Base-by-base conservation (phyloP, 2,888 invertebrate genomes). In the Furcula furcula region DNA sequence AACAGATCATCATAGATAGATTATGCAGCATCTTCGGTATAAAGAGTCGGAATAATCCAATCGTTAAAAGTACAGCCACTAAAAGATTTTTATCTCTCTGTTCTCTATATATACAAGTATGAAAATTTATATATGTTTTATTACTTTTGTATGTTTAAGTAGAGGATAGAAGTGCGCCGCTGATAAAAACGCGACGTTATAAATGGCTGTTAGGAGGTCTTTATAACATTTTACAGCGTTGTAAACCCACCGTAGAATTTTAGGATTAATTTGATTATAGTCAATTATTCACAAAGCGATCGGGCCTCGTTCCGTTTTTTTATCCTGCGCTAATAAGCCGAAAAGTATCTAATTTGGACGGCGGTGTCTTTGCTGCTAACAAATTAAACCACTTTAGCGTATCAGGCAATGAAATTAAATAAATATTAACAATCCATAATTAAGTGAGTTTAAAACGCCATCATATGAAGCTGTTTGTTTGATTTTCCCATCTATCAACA, bases 201-300 rank as follows among this genome's bases (percentile, higher is more conserved):
- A 77, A 77, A 64, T 66, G 77, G 78, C 77, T 69, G 74, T 83
- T 81, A 78, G 74, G 67, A 78, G 76, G 63, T 81, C 79, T 86
- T 87, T 87, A 87, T 86, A 82, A 79, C 84, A 69, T 77, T 88
- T 87, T 87, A 87, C 73, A 83, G 65, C 84, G 85, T 66, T 79
- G 75, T 88, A 88, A 88, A 88, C 87, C 83, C 81, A 88, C 87
- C 84, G 86, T 88, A 82, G 83, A 80, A 86, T 84, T 84, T 86
- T 79, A 82, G 85, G 77, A 86, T 87, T 87, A 86, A 88, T 87
- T 88, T 87, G 86, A 88, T 88, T 88, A 85, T 85, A 70, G 85
- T 84, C 86, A 88, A 87, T 88, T 88, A 88, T 85, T 85, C 84
- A 86, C 81, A 78, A 85, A 81, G 77, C 76, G 79, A 77, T 80